Base-by-base conservation (phyloP, 2,797 vertebrate species). In the Sebastiscus tertius region DNA sequence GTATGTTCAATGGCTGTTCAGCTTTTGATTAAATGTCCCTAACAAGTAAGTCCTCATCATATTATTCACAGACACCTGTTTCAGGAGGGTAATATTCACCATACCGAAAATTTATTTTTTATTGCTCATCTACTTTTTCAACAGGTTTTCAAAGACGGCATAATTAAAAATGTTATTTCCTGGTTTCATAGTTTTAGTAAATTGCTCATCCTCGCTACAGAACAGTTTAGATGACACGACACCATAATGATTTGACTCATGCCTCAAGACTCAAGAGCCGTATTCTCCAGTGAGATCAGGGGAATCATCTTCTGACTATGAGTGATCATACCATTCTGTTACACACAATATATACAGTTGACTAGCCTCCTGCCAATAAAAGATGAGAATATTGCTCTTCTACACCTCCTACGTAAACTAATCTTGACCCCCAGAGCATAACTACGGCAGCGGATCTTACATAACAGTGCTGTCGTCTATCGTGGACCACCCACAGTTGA, bases 401-500 rank as follows among this genome's bases (percentile, higher is more conserved):
- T 14, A 63, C 80, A 78, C 79, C 83, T 81, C 76, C 75, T 72
- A 78, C 83, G 74, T 70, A 55, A 83, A 80, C 46, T 56, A 71
- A 73, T 77, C 42, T 42, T 79, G 85, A 88, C 86, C 82, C 78
- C 62, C 42, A 62, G 73, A 84, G 69, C 31, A 80, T 27, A 74
- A 68, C 76, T 69, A 31, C 56, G 63, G 72, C 60, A 79, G 80
- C 61, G 7, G 60, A 60, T 67, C 81, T 91, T 90, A 83, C 79
- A 79, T 92, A 93, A 93, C 29, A 66, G 56, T 9, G 14, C 80
- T 70, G 72, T 81, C 69, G 68, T 82, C 85, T 80, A 70, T 88
- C 80, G 73, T 75, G 73, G 88, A 90, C 84, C 90, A 82, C 87
- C 83, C 84, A 91, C 84, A 56, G 70, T 36, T 83, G 75, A 83